Percentiles rank a stretch among this genome's conserved stretches.
phyloP scores from a whole-genome alignment of 2,888 invertebrate species.

The Choristoneura rosaceana region DNA sequence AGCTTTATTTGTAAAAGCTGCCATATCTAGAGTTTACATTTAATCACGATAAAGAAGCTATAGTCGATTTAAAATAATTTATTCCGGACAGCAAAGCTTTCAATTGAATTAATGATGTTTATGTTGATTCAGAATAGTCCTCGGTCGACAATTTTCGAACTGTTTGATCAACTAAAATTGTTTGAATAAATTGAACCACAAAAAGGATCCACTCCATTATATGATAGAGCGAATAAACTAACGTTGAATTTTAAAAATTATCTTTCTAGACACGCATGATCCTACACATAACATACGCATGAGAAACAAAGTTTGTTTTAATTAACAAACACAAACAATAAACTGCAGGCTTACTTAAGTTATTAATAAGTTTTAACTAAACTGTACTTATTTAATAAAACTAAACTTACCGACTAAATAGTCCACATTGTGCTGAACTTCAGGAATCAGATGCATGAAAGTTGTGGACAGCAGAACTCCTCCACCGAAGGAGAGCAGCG shows the following conservation, averaged over 20 bases:
- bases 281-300: background rate
- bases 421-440: slow-evolving; percentile 89
- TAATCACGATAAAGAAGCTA: no score
- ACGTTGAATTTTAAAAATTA: no score
- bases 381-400: slow-evolving; percentile 13
- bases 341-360: background rate
- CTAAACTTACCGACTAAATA: slow-evolving; percentile 81
- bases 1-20: no score
- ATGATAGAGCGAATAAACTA: background rate
- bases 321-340: background rate
- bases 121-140: slow-evolving; percentile 12
- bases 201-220: background rate
- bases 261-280: background rate
- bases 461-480: slow-evolving; percentile 93
- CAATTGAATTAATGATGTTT: slow-evolving; percentile 13
- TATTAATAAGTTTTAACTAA: background rate
- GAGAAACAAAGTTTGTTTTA: background rate
- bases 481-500: slow-evolving; percentile 92
- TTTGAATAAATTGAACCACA: background rate
- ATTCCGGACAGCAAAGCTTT: slow-evolving; percentile 19
- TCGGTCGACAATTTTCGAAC: slow-evolving; percentile 8
- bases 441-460: slow-evolving; percentile 92
- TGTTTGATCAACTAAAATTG: background rate
- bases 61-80: background rate
- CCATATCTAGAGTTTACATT: no score